Conservation (phyloP, 2,113 vertebrate species). For the Cygnus buccinator region DNA sequence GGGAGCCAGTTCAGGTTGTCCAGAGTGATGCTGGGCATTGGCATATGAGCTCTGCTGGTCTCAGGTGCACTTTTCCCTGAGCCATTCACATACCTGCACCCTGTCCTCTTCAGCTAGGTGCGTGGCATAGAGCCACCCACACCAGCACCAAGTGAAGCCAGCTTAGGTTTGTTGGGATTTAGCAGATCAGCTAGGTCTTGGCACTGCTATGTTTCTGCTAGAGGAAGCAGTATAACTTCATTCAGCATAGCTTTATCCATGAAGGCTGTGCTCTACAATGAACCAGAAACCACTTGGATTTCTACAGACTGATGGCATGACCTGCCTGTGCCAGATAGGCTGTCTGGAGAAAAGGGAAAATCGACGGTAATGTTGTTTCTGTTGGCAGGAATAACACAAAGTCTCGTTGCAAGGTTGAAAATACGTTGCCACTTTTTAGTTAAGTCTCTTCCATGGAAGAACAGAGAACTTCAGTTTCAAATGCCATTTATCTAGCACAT, state of each 20-base stretch:
- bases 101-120: not conserved
- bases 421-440: not conserved
- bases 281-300: not conserved
- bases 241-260: not conserved
- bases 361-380: not conserved
- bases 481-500: not conserved
- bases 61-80: not conserved
- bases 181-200: not conserved
- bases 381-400: not conserved
- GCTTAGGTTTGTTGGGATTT: not conserved
- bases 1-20: not conserved
- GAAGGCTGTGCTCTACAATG: not conserved
- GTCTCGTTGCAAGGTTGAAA: not conserved
- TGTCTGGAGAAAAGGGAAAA: not conserved
- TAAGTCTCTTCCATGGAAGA: not conserved
- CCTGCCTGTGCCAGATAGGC: not conserved
- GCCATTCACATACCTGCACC: not conserved
- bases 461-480: not conserved
- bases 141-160: not conserved
- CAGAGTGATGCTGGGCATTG: not conserved
- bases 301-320: rapidly evolving
- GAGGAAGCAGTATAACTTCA: not conserved
- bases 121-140: not conserved
- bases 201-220: not conserved
- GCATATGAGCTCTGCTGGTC: not conserved